phyloP scores from a whole-genome alignment of 35 echinoderm and acorn worm species.

The Anneissia japonica region DNA sequence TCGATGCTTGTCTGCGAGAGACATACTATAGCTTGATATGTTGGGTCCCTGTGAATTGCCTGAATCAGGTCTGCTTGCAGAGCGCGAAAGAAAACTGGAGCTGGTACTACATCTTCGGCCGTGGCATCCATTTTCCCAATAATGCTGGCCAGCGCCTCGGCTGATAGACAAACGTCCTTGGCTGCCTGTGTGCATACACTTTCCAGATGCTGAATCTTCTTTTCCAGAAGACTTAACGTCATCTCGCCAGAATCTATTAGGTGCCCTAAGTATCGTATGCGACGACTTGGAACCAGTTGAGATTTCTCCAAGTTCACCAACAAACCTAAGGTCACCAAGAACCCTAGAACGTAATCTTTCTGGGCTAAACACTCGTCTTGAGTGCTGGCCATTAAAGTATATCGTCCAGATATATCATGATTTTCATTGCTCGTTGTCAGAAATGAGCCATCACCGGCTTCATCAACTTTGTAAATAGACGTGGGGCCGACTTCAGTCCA shows the following conservation, averaged over 20 bases:
- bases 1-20: constrained; percentile 9
- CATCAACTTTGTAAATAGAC: not conserved
- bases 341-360: not conserved
- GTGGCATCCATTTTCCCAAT: constrained; percentile 25
- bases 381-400: not conserved
- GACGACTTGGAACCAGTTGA: constrained; percentile 5
- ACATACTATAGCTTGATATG: not conserved
- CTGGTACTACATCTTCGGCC: constrained; percentile 23
- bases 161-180: not conserved
- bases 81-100: constrained; percentile 17
- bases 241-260: not conserved
- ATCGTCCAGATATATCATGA: not conserved
- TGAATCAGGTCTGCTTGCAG: constrained; percentile 24
- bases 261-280: not conserved
- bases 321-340: not conserved
- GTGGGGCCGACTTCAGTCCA: not conserved
- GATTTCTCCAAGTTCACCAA: constrained; percentile 29
- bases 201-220: constrained; percentile 1
- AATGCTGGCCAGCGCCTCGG: not conserved
- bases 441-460: not conserved
- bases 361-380: not conserved
- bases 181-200: not conserved
- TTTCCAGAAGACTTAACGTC: constrained; percentile 5
- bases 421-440: not conserved
- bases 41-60: constrained; percentile 4